A percentile compares a stretch with the other conserved stretches of the same genome.
These are phyloP conservation scores for Callaeas wilsoni DNA, from an alignment of 2,113 vertebrate genomes.

Conservation along the genomic window DNA sequence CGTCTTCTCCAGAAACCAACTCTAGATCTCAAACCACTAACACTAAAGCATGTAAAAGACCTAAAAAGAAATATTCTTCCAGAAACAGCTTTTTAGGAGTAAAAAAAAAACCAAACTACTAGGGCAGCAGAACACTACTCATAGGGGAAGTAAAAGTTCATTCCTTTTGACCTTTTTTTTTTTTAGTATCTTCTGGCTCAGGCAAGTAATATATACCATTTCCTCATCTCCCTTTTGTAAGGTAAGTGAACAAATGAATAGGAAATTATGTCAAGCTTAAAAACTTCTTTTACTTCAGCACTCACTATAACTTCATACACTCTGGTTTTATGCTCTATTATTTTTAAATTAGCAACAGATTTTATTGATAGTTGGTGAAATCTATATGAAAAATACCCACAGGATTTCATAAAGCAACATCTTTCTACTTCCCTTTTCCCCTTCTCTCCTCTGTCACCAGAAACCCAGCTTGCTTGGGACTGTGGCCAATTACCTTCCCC, in stretches of 20 bases:
- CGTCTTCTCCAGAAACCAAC: not conserved
- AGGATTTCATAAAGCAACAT: not conserved
- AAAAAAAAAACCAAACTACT: not conserved
- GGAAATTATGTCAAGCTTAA: conserved; percentile 33
- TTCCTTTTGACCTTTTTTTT: not conserved
- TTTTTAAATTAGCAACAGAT: conserved; percentile 32
- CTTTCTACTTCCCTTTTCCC: not conserved
- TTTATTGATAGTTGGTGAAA: not conserved
- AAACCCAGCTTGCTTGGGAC: not conserved
- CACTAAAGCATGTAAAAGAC: not conserved
- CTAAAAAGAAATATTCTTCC: not conserved
- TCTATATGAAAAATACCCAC: not conserved
- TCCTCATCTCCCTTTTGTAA: not conserved
- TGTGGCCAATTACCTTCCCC: not conserved
- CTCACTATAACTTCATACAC: not conserved
- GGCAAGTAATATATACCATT: not conserved
- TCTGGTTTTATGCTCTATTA: not conserved
- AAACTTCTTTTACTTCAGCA: not conserved
- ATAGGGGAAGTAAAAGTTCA: not conserved
- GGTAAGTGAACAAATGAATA: not conserved
- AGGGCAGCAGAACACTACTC: not conserved
- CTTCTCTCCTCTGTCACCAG: not conserved
- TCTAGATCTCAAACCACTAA: not conserved
- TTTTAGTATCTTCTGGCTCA: not conserved
- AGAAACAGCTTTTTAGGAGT: not conserved